Evolutionary conservation across 1,140 invertebrate genomes (phyloP).

Genomic region (Bombus confusus): DNA sequence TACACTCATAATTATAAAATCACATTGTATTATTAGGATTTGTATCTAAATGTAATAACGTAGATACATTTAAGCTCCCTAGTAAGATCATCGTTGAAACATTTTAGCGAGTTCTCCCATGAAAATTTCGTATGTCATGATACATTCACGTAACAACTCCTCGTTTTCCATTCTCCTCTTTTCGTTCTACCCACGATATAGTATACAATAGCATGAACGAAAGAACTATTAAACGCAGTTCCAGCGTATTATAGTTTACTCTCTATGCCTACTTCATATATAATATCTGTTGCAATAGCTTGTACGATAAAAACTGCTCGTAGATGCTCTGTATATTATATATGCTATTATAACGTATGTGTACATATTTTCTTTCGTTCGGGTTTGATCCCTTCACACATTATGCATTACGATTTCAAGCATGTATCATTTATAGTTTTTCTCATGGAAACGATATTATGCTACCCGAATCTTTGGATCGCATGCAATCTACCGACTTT

Average conservation of each 20-base stretch:
- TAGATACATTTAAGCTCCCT: background rate
- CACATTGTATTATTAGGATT: conserved; percentile 24
- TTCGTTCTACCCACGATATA: background rate
- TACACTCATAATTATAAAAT: background rate
- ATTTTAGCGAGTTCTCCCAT: background rate
- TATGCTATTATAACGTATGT: conserved; percentile 15
- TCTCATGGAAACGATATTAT: conserved; percentile 49
- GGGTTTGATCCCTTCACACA: conserved; percentile 22
- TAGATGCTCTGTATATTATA: conserved; percentile 29
- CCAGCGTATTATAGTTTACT: conserved; percentile 13
- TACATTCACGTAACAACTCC: background rate
- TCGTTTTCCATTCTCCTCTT: background rate
- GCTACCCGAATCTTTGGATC: conserved; percentile 73
- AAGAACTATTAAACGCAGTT: conserved; percentile 7
- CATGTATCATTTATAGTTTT: conserved; percentile 47
- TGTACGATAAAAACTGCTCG: conserved; percentile 29
- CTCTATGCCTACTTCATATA: conserved; percentile 7
- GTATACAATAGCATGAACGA: conserved; percentile 21
- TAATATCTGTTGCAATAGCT: conserved; percentile 42
- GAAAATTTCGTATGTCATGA: background rate
- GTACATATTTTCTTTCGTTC: conserved; percentile 18
- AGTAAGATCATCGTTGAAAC: conserved; percentile 3
- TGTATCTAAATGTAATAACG: conserved; percentile 25
- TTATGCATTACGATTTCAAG: conserved; percentile 24
- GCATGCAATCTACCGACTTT: conserved; percentile 83